These are phyloP conservation scores for Diachasmimorpha longicaudata DNA, from an alignment of 1,140 invertebrate species.

Conservation along the genomic window DNA sequence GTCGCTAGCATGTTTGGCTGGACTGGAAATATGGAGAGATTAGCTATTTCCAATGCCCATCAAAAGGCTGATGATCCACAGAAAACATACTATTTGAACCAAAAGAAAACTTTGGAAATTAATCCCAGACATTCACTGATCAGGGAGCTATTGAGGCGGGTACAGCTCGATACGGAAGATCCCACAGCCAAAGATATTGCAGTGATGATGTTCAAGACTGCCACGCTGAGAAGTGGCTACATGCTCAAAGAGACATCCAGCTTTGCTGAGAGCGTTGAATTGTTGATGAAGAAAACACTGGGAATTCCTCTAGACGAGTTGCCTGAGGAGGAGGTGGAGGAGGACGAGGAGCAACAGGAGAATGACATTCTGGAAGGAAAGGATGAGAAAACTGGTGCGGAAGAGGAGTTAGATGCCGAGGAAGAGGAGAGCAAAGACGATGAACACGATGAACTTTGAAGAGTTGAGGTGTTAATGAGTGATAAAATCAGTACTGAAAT, in stretches of 20 bases:
- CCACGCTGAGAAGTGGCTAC: conserved; percentile 91
- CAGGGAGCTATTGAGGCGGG: conserved; percentile 84
- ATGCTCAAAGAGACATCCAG: conserved; percentile 84
- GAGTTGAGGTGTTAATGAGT: neutral
- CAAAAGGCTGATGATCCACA: conserved; percentile 94
- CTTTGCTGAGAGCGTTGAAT: conserved; percentile 88
- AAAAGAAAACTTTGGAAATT: conserved; percentile 98
- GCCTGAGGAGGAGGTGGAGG: conserved; percentile 66
- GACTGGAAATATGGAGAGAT: conserved; percentile 99
- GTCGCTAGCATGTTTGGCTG: conserved; percentile 97
- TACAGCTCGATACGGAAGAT: conserved; percentile 83
- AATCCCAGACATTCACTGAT: conserved; percentile 97
- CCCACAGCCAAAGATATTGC: conserved; percentile 86
- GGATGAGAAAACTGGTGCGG: conserved; percentile 60
- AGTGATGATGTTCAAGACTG: conserved; percentile 90
- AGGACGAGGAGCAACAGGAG: conserved; percentile 67
- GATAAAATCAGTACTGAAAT: no score
- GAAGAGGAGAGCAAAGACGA: conserved; percentile 44
- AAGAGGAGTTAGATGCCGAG: conserved; percentile 52
- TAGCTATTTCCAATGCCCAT: conserved; percentile 96
- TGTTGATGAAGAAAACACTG: conserved; percentile 81
- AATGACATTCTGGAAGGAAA: conserved; percentile 61
- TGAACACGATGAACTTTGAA: conserved; percentile 54
- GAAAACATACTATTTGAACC: conserved; percentile 88
- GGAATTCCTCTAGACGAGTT: conserved; percentile 81